These are phyloP conservation scores for Cantharis lateralis DNA, from an alignment of 2,888 invertebrate genomes.

Conservation along the genomic window DNA sequence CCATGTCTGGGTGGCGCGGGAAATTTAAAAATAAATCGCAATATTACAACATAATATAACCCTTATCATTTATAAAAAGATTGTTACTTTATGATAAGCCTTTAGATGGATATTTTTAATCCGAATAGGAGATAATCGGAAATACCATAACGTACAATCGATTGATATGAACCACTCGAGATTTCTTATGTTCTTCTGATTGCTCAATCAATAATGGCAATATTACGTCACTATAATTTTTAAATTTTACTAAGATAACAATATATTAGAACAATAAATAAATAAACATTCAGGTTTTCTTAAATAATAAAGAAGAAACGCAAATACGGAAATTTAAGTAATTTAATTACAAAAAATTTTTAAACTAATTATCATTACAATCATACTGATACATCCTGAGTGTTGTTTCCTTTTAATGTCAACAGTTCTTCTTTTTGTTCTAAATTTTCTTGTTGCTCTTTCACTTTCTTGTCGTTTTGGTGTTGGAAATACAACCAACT, in stretches of 20 bases:
- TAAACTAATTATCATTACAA: background rate
- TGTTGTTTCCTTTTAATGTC: background rate
- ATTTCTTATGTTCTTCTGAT: background rate
- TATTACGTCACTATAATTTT: background rate
- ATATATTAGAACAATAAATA: background rate
- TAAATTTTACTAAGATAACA: background rate
- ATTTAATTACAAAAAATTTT: background rate
- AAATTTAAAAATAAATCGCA: no score
- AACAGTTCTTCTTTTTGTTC: slow-evolving; percentile 8
- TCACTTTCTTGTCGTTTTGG: slow-evolving; percentile 48
- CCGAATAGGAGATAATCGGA: background rate
- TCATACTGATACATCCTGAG: background rate
- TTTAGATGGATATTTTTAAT: background rate
- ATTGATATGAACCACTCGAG: background rate
- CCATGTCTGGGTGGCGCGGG: no score
- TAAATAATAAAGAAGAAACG: background rate
- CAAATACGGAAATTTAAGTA: background rate
- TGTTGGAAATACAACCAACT: slow-evolving; percentile 55
- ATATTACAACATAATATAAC: no score
- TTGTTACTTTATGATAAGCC: no score
- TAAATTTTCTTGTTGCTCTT: slow-evolving; percentile 46
- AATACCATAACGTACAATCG: background rate
- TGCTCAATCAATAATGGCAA: background rate
- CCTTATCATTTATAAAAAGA: no score
- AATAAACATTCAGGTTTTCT: background rate